Conservation (phyloP, 35 echinoderm and acorn worm genomes). For the Amphiura filiformis region DNA sequence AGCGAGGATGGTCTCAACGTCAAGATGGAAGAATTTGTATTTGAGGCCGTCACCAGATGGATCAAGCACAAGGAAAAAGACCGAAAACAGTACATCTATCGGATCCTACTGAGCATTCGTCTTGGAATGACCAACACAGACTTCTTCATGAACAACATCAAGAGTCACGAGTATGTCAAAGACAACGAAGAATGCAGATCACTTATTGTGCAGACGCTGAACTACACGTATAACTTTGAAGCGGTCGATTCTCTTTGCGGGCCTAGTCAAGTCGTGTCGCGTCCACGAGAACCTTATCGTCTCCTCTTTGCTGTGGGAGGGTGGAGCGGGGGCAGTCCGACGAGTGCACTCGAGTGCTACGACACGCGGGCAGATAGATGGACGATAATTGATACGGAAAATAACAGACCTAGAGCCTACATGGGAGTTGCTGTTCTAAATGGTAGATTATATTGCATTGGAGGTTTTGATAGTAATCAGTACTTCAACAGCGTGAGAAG, state of each 20-base stretch:
- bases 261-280: constrained; percentile 66
- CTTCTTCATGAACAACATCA: constrained; percentile 95
- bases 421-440: constrained; percentile 83
- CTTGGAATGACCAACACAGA: constrained; percentile 95
- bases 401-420: constrained; percentile 84
- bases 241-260: constrained; percentile 21
- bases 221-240: constrained; percentile 94
- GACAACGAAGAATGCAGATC: constrained; percentile 69
- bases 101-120: constrained; percentile 68
- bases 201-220: constrained; percentile 73
- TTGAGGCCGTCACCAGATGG: constrained; percentile 87
- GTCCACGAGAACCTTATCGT: constrained; percentile 72
- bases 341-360: constrained; percentile 90
- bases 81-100: constrained; percentile 43
- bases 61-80: constrained; percentile 42
- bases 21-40: constrained; percentile 97
- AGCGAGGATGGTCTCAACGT: constrained; percentile 82
- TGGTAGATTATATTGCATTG: constrained; percentile 54
- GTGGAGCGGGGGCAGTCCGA: constrained; percentile 99
- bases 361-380: constrained; percentile 94
- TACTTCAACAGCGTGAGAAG: constrained; percentile 94
- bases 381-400: constrained; percentile 79
- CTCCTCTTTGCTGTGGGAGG: constrained; percentile 90
- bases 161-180: constrained; percentile 64
- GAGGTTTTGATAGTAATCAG: constrained; percentile 96